These are phyloP conservation scores for Cyprinodon variegatus DNA, from an alignment of 2,113 vertebrate species.

Conservation along the genomic window DNA sequence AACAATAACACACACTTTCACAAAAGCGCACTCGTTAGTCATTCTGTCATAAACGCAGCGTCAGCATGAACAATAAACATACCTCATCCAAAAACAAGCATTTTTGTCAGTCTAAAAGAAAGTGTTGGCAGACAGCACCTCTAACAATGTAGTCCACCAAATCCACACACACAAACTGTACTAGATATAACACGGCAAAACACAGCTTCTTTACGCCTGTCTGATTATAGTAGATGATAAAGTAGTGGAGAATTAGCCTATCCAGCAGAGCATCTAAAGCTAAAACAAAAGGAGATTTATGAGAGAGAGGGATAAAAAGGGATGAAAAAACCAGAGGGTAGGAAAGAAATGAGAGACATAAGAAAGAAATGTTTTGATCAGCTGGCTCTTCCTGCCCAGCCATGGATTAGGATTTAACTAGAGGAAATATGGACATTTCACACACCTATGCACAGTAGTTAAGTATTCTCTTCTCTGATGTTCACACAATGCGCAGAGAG, in stretches of 20 bases:
- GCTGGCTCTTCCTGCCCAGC: conserved; percentile 10
- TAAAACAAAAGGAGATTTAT: conserved; percentile 49
- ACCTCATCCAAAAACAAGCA: conserved; percentile 65
- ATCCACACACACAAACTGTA: conserved; percentile 25
- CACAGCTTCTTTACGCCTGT: conserved; percentile 21
- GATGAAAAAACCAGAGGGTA: conserved; percentile 30
- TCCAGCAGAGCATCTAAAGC: conserved; percentile 56
- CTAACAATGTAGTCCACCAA: conserved; percentile 54
- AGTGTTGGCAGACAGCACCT: conserved; percentile 55
- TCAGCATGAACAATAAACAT: conserved; percentile 69
- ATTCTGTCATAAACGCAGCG: conserved; percentile 68
- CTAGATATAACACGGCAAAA: conserved; percentile 40
- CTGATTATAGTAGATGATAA: conserved; percentile 60
- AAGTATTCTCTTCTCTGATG: conserved; percentile 54
- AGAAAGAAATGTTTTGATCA: conserved; percentile 4
- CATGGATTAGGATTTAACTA: conserved; percentile 60
- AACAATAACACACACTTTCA: conserved; percentile 23
- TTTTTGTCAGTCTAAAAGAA: conserved; percentile 64
- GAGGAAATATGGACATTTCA: conserved; percentile 67
- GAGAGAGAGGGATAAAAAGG: conserved; percentile 8
- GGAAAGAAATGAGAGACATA: conserved; percentile 18
- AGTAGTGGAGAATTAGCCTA: conserved; percentile 60
- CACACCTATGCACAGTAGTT: conserved; percentile 58
- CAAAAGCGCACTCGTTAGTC: conserved; percentile 55
- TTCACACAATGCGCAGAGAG: conserved; percentile 52